Evolutionary conservation across 2,888 invertebrate genomes (phyloP).

Genomic region (Eupithecia vulgata): DNA sequence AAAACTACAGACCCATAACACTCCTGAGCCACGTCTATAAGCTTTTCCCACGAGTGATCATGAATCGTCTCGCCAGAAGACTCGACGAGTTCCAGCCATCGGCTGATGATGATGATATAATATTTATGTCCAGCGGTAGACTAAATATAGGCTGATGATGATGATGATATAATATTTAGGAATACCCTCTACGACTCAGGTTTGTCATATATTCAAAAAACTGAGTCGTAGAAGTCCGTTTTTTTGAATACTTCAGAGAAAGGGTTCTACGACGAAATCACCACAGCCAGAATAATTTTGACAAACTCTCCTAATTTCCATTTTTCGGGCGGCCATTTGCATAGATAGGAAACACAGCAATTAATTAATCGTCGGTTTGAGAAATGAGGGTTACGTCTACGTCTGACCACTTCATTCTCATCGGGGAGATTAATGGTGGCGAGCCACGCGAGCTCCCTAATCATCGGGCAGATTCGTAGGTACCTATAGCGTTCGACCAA

Average conservation of each 20-base stretch:
- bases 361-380: slow-evolving; percentile 68
- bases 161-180: too few relatives aligned
- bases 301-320: slow-evolving; percentile 51
- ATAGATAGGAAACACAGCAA: slow-evolving; percentile 71
- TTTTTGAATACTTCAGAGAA: neutral
- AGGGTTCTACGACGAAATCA: neutral
- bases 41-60: too few relatives aligned
- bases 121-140: too few relatives aligned
- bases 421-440: slow-evolving; percentile 69
- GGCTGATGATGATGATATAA: too few relatives aligned
- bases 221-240: too few relatives aligned
- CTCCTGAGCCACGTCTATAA: too few relatives aligned
- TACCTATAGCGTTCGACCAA: neutral
- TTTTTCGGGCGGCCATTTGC: slow-evolving; percentile 65
- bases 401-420: slow-evolving; percentile 74
- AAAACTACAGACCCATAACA: too few relatives aligned
- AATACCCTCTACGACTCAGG: too few relatives aligned
- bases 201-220: too few relatives aligned
- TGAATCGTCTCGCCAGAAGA: too few relatives aligned
- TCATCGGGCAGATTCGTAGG: slow-evolving; percentile 46
- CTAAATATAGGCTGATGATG: too few relatives aligned
- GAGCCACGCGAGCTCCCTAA: slow-evolving; percentile 62
- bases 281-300: slow-evolving; percentile 32
- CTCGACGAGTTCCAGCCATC: too few relatives aligned
- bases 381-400: slow-evolving; percentile 73